A percentile compares a stretch with the other conserved stretches of the same genome.
Evolutionary conservation across 2,113 vertebrate species (phyloP).

Genomic region (Axis porcinus): DNA sequence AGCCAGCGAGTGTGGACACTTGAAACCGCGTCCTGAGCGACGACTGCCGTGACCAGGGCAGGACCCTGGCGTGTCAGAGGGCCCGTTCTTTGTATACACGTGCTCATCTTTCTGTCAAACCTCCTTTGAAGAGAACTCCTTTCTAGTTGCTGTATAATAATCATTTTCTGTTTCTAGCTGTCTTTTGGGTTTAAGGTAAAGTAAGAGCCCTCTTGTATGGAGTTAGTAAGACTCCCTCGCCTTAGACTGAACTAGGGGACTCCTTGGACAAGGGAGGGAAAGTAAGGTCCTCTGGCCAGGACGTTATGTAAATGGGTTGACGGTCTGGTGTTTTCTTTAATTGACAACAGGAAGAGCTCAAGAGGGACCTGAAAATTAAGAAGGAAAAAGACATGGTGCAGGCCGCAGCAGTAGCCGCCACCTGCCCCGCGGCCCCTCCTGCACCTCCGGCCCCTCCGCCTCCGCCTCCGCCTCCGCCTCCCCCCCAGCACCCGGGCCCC

Average conservation of each 20-base stretch:
- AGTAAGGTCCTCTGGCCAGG: neutral
- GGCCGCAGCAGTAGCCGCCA: conserved; percentile 70
- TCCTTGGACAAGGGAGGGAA: neutral
- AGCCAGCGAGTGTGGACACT: neutral
- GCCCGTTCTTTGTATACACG: neutral
- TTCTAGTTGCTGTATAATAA: neutral
- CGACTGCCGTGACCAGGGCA: no score
- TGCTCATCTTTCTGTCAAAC: neutral
- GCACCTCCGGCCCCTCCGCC: conserved; percentile 59
- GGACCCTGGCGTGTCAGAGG: neutral
- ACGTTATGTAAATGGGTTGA: neutral
- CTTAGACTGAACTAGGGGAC: neutral
- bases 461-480: conserved; percentile 63
- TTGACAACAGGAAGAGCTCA: conserved; percentile 92
- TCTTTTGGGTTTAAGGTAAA: neutral
- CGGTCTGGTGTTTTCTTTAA: conserved; percentile 66
- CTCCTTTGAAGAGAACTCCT: neutral
- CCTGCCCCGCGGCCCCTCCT: neutral
- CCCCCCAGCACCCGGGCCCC: conserved; percentile 54
- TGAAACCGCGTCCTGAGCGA: neutral
- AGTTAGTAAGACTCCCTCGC: neutral
- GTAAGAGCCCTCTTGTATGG: neutral
- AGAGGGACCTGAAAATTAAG: conserved; percentile 91
- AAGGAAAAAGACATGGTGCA: conserved; percentile 88
- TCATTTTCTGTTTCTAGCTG: neutral